phyloP scores from a whole-genome alignment of 2,113 vertebrate genomes.

The Laterallus jamaicensis region DNA sequence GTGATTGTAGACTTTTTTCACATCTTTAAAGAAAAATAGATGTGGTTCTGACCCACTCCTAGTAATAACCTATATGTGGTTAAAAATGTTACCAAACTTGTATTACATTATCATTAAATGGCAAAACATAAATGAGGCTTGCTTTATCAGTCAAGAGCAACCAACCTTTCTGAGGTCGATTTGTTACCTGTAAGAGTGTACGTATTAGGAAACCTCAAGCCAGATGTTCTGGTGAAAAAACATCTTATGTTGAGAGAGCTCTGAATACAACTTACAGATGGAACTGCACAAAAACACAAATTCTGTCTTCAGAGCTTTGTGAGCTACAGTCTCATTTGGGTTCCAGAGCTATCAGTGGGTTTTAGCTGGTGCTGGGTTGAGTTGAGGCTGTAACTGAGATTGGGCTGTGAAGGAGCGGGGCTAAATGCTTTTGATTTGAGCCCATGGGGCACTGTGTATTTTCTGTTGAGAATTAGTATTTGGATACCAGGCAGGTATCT shows the following conservation, averaged over 20 bases:
- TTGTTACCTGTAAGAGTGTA: neutral
- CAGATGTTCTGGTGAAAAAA: neutral
- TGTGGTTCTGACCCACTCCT: neutral
- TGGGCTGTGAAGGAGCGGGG: neutral
- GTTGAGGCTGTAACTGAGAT: neutral
- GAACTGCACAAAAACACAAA: neutral
- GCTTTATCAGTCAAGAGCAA: neutral
- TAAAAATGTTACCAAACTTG: neutral
- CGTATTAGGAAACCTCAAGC: neutral
- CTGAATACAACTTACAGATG: neutral
- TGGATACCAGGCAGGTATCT: neutral
- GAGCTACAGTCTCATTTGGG: neutral
- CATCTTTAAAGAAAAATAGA: neutral
- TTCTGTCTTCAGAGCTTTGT: neutral
- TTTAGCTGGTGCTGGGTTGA: neutral
- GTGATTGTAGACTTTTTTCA: neutral
- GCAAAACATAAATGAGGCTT: neutral
- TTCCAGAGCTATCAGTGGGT: neutral
- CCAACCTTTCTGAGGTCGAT: neutral
- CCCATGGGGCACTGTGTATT: neutral
- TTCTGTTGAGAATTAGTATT: neutral
- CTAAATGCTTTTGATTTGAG: neutral
- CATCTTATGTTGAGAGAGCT: neutral
- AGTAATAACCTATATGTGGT: neutral
- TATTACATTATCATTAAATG: neutral